Conservation (phyloP, 2,797 vertebrate species). For the Lepus oiostolus region DNA sequence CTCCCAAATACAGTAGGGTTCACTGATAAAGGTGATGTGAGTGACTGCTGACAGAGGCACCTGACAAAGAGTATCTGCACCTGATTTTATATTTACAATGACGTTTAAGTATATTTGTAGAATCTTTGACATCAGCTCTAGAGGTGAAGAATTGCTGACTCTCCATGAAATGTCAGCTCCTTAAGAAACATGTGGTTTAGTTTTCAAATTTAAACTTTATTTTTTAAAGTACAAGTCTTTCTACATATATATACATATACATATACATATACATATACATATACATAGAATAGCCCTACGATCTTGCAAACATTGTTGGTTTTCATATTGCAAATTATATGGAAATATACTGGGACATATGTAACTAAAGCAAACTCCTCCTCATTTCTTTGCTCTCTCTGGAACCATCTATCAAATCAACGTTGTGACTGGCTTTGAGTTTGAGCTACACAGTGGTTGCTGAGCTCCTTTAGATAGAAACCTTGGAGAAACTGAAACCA, state of each 20-base stretch:
- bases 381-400: background rate
- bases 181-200: background rate
- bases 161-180: background rate
- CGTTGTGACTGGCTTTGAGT: background rate
- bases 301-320: background rate
- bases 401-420: background rate
- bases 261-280: no score
- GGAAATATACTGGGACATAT: background rate
- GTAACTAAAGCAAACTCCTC: background rate
- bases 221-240: background rate
- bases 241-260: background rate
- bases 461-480: background rate
- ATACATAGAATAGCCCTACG: background rate
- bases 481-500: background rate
- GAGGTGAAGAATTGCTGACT: background rate
- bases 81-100: background rate
- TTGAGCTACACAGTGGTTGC: background rate
- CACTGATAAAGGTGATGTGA: background rate
- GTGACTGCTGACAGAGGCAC: background rate
- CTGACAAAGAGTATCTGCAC: background rate
- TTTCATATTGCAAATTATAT: background rate
- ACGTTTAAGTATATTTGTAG: background rate
- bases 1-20: background rate
- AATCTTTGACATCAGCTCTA: background rate
- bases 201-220: constrained; percentile 27